Percentiles rank a stretch among this genome's conserved stretches.
phyloP scores from a whole-genome alignment of 1,140 invertebrate genomes.

The Meteorus sp. region DNA sequence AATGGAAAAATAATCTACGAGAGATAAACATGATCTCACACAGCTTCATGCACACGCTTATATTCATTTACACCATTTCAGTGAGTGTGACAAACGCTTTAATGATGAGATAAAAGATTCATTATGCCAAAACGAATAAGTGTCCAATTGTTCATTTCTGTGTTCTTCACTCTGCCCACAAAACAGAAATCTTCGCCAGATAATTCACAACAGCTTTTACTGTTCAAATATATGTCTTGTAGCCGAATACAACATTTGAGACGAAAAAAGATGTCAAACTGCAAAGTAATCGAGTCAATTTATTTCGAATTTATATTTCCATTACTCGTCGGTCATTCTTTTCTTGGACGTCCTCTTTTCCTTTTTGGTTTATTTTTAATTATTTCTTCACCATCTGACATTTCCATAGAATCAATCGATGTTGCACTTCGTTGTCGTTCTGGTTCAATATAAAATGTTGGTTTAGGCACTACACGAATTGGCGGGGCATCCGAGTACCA shows the following conservation, averaged over 20 bases:
- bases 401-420: slow-evolving; percentile 36
- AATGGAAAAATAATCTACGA: too few species aligned
- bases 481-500: slow-evolving; percentile 15
- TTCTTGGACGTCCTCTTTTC: slow-evolving; percentile 16
- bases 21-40: not conserved
- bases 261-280: not conserved
- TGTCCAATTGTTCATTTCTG: not conserved
- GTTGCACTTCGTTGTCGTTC: slow-evolving; percentile 34
- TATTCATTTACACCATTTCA: not conserved
- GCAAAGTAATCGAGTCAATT: not conserved
- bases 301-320: not conserved
- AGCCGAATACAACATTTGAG: not conserved
- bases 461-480: slow-evolving; percentile 20
- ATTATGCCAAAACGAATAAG: not conserved
- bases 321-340: too few species aligned
- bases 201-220: too few species aligned
- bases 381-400: slow-evolving; percentile 33
- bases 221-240: not conserved
- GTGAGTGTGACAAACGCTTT: not conserved
- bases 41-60: not conserved
- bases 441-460: slow-evolving; percentile 23
- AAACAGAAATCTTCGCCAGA: not conserved
- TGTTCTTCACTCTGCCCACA: not conserved
- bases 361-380: slow-evolving; percentile 14
- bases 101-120: too few species aligned